Conservation (phyloP, 2,113 vertebrate species). For the Oophaga pumilio region DNA sequence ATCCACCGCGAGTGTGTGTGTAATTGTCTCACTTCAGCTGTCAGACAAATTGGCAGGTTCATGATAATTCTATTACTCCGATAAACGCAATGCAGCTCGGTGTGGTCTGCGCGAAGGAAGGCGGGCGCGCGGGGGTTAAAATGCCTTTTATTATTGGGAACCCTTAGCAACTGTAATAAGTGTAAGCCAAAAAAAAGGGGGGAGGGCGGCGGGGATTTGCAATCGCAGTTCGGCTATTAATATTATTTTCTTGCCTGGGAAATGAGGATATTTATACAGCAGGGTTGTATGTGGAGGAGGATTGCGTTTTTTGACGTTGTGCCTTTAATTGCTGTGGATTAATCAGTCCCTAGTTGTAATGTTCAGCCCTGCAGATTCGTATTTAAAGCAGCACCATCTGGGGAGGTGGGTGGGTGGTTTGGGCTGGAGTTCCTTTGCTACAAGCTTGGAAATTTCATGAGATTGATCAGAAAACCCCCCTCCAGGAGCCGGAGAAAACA, state of each 20-base stretch:
- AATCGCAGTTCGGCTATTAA: not conserved
- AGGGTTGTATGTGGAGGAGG: not conserved
- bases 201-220: not conserved
- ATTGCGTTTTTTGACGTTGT: conserved; percentile 46
- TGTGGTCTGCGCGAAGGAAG: not conserved
- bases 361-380: conserved; percentile 72
- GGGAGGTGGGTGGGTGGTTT: conserved; percentile 72
- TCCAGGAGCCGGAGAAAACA: conserved; percentile 65
- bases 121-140: conserved; percentile 38
- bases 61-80: conserved; percentile 35
- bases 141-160: conserved; percentile 58
- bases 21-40: conserved; percentile 59
- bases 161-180: conserved; percentile 65
- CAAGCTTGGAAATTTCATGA: conserved; percentile 77
- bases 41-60: conserved; percentile 64
- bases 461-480: conserved; percentile 75
- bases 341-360: conserved; percentile 67
- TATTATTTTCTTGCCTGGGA: not conserved
- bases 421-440: conserved; percentile 76
- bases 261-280: not conserved
- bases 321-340: conserved; percentile 67
- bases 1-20: conserved; percentile 12
- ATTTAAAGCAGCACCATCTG: conserved; percentile 79
- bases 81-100: conserved; percentile 5
- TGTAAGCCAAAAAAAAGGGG: conserved; percentile 36